Percentiles rank a stretch among this genome's conserved stretches.
phyloP scores from a whole-genome alignment of 2,888 invertebrate species.

The Gryllus longicercus region DNA sequence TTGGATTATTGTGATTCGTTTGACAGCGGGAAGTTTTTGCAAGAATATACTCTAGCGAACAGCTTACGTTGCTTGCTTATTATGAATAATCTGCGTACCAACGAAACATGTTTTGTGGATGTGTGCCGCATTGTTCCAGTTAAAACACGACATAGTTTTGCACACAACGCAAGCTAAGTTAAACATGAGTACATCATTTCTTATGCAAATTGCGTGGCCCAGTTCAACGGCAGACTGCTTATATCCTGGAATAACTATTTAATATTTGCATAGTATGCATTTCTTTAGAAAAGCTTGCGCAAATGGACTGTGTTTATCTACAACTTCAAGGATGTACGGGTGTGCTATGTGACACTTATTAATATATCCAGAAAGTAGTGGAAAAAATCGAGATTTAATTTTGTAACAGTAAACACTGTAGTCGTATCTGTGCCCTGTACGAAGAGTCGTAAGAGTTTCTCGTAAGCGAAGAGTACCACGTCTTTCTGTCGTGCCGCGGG shows the following conservation, averaged over 20 bases:
- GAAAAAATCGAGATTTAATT: conserved; percentile 4
- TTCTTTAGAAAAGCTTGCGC: not conserved
- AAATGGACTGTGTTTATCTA: not conserved
- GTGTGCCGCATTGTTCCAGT: not conserved
- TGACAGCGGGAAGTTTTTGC: not conserved
- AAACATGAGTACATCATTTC: not conserved
- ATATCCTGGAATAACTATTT: not conserved
- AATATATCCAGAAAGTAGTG: not conserved
- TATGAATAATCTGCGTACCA: not conserved
- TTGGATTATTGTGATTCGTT: conserved; percentile 10
- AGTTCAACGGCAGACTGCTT: not conserved
- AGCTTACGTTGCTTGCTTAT: conserved; percentile 9
- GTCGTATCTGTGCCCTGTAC: not conserved
- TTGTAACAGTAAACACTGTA: not conserved
- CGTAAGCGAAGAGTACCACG: not conserved
- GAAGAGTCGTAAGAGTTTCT: not conserved
- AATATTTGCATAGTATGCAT: not conserved
- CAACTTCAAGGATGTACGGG: not conserved
- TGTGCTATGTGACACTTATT: conserved; percentile 10
- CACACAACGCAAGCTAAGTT: not conserved
- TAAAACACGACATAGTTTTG: not conserved
- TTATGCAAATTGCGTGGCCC: not conserved
- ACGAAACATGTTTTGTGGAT: not conserved
- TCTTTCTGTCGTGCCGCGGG: not conserved
- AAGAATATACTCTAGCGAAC: not conserved